Evolutionary conservation across 1,140 invertebrate species (phyloP).

Genomic region (Danaus plexippus): DNA sequence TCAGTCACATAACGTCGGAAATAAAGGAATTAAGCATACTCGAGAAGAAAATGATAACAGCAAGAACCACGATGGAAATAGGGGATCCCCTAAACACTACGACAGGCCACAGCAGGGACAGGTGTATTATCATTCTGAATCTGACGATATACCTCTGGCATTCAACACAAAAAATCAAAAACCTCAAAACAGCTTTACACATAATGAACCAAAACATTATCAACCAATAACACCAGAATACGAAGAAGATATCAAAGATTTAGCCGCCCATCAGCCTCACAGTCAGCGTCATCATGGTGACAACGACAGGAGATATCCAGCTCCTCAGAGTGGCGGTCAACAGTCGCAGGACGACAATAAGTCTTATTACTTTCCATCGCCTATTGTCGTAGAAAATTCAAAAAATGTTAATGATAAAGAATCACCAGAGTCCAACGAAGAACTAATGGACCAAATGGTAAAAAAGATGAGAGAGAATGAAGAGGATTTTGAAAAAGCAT

Average conservation of each 20-base stretch:
- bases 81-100: not conserved
- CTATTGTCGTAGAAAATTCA: conserved; percentile 42
- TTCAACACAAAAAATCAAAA: not conserved
- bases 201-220: conserved; percentile 23
- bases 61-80: too few species aligned
- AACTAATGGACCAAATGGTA: conserved; percentile 46
- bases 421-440: conserved; percentile 39
- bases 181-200: conserved; percentile 6
- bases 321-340: conserved; percentile 17
- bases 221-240: conserved; percentile 38
- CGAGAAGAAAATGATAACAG: too few species aligned
- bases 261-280: conserved; percentile 31
- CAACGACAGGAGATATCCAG: conserved; percentile 15
- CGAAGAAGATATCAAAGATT: conserved; percentile 41
- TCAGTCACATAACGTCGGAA: too few species aligned
- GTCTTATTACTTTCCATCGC: conserved; percentile 20
- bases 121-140: conserved; percentile 4
- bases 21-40: too few species aligned
- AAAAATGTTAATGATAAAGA: conserved; percentile 52
- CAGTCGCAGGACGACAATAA: conserved; percentile 18
- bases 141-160: too few species aligned
- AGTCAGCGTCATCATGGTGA: conserved; percentile 32
- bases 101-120: conserved; percentile 5
- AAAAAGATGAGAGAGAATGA: conserved; percentile 55
- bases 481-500: conserved; percentile 64